Base-by-base conservation (phyloP, 2,888 invertebrate genomes). In the Chalcis sispes region DNA sequence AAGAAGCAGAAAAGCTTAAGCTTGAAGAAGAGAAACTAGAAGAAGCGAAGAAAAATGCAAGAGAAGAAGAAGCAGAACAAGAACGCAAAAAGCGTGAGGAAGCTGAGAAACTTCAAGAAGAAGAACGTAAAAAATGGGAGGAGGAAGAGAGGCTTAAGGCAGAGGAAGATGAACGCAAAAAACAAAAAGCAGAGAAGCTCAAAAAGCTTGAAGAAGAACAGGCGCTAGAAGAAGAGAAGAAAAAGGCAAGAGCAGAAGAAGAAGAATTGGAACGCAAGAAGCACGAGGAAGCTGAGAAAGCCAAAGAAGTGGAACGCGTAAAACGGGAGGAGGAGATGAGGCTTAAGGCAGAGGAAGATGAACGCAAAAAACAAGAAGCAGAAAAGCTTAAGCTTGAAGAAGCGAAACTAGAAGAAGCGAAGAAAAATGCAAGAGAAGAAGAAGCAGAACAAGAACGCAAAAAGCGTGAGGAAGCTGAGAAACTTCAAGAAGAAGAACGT, bases 101-200 rank as follows among this genome's bases (percentile, higher is more conserved):
- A 18, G 36, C 46, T 18, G 62, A 69, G 13, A 52, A 32, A 61
- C 3, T 61, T 8, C 69, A 3, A 67, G 72, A 75, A 66, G 70
- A 82, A 74, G 81, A 84, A 66, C 27, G 79, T n/a, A 69, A 81
- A 20, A 81, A 77, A 27, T 54, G 67, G 36, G 74, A 80, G 25
- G 78, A 81, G 27, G 61, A 70, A 32, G 79, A 81, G 36, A 66
- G 59, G 10, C 52, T 58, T 7, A 77, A 77, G 64, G 27, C 62
- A 71, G 56, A 77, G 18, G 48, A 69, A 56, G 61, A 40, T 77
- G 58, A 79, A 77, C 74, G 75, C 70, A 32, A 76, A 23, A 78
- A 80, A 40, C 72, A 72, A n/a, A 71, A 80, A 50, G 78, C 48
- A 25, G 75, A 72, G 85, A 88, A 36, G 87, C 86, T 32, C 86